A percentile compares a stretch with the other conserved stretches of the same genome.
phyloP scores from a whole-genome alignment of 2,888 invertebrate genomes.

The Idaea aversata region DNA sequence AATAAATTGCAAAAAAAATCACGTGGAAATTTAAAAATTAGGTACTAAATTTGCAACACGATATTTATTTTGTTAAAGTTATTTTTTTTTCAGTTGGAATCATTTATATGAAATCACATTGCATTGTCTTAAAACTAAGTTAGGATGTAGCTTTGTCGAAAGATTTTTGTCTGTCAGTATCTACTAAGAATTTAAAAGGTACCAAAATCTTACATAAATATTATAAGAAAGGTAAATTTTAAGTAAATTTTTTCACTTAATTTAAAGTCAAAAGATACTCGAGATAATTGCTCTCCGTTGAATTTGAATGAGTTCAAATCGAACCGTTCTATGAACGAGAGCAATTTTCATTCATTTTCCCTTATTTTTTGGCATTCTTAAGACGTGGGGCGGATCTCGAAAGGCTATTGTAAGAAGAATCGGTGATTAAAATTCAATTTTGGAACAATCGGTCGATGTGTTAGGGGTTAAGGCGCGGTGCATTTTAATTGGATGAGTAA shows the following conservation, averaged over 20 bases:
- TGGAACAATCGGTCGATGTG: conserved; percentile 74
- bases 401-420: conserved; percentile 70
- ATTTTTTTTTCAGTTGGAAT: no score
- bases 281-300: conserved; percentile 71
- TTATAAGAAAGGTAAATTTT: conserved; percentile 5
- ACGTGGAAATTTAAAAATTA: no score
- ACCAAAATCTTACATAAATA: conserved; percentile 20
- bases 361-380: conserved; percentile 73
- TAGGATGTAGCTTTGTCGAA: no score
- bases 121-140: no score
- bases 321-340: conserved; percentile 63
- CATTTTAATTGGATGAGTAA: conserved; percentile 76
- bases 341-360: conserved; percentile 72
- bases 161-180: no score
- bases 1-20: no score
- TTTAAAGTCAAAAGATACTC: conserved; percentile 80
- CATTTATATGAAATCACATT: no score
- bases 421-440: conserved; percentile 81
- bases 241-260: conserved; percentile 73
- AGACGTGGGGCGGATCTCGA: conserved; percentile 40
- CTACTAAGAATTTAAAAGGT: conserved; percentile 4
- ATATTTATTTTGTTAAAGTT: no score
- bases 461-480: conserved; percentile 65
- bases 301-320: conserved; percentile 42
- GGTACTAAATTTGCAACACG: no score